Evolutionary conservation across 1,140 invertebrate genomes (phyloP).

Genomic region (Tetramorium alpestre): DNA sequence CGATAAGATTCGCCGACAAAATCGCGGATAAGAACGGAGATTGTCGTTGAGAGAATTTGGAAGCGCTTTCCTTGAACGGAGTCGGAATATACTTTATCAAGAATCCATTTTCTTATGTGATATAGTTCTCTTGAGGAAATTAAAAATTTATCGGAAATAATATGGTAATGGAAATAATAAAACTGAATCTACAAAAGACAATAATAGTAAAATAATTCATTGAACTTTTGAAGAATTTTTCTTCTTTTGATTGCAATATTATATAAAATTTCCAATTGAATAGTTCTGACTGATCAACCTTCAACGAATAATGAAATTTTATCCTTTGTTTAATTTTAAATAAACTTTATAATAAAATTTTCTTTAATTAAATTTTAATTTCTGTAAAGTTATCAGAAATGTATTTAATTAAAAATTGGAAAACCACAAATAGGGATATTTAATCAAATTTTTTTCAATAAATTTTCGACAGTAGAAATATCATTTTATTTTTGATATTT

Average conservation of each 20-base stretch:
- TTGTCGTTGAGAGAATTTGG: slow-evolving; percentile 53
- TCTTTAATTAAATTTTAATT: background rate
- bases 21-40: slow-evolving; percentile 49
- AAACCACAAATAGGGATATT: background rate
- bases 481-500: background rate
- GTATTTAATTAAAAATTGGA: background rate
- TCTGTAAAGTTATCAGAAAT: background rate
- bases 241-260: background rate
- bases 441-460: background rate
- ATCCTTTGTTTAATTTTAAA: background rate
- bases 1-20: slow-evolving; percentile 34
- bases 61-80: slow-evolving; percentile 5
- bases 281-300: background rate
- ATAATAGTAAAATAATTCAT: background rate
- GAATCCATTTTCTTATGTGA: slow-evolving; percentile 34
- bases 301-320: background rate
- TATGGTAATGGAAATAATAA: background rate
- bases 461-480: background rate
- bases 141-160: slow-evolving; percentile 19
- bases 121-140: slow-evolving; percentile 30
- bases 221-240: background rate
- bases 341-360: background rate
- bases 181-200: background rate
- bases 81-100: slow-evolving; percentile 4
- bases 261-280: background rate